These are phyloP conservation scores for Trinorchestia longiramus DNA, from an alignment of 1,140 invertebrate genomes.

Conservation along the genomic window DNA sequence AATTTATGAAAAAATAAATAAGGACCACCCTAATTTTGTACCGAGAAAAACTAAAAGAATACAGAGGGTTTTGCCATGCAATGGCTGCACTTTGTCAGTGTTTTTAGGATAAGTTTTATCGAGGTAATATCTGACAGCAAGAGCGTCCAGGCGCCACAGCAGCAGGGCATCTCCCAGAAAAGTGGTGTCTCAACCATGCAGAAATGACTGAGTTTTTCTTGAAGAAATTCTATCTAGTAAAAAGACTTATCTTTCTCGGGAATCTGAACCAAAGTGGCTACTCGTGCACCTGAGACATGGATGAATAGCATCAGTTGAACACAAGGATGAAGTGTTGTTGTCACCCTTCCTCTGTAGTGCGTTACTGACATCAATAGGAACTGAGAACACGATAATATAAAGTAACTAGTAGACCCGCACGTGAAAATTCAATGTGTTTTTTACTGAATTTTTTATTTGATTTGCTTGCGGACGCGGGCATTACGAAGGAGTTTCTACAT, in stretches of 20 bases:
- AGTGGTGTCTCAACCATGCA: background rate
- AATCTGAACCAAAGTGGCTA: background rate
- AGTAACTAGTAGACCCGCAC: no score
- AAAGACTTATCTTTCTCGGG: background rate
- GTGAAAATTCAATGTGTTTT: no score
- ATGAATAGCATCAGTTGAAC: background rate
- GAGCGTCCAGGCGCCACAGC: background rate
- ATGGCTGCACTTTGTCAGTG: background rate
- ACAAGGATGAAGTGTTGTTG: no score
- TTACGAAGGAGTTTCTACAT: no score
- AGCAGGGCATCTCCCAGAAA: background rate
- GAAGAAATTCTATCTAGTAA: background rate
- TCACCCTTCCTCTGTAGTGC: no score
- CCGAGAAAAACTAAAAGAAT: background rate
- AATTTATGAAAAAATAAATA: no score
- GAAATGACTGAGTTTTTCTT: background rate
- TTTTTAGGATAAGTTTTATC: background rate
- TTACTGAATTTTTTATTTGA: no score
- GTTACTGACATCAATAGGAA: no score
- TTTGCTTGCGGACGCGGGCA: no score
- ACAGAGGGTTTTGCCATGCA: background rate
- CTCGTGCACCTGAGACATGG: no score
- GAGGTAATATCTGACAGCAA: background rate
- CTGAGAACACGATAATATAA: no score
- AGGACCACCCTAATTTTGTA: background rate